These are phyloP conservation scores for Polymixis flavicincta DNA, from an alignment of 2,888 invertebrate species.

Conservation along the genomic window DNA sequence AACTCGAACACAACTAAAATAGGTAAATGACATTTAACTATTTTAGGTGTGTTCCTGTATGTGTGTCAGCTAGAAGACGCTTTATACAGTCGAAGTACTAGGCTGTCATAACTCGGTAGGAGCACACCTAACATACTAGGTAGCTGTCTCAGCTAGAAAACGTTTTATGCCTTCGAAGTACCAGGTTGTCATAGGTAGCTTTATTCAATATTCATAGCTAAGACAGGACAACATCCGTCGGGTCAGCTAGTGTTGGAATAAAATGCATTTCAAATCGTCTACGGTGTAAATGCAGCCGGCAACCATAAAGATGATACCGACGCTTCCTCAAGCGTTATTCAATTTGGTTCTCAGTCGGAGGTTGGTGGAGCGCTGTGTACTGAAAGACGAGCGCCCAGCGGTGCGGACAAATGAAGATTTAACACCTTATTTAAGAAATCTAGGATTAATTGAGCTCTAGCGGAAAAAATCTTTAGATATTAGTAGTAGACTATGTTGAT, in stretches of 20 bases:
- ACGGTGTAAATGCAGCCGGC: conserved; percentile 54
- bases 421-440: conserved; percentile 57
- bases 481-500: not conserved
- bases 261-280: not conserved
- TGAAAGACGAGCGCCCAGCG: conserved; percentile 39
- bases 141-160: too few relatives aligned
- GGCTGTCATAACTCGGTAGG: too few relatives aligned
- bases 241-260: not conserved
- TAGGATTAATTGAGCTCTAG: conserved; percentile 35
- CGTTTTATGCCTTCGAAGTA: too few relatives aligned
- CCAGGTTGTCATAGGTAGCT: too few relatives aligned
- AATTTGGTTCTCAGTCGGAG: conserved; percentile 70
- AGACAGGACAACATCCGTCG: too few relatives aligned
- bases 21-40: too few relatives aligned
- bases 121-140: too few relatives aligned
- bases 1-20: too few relatives aligned
- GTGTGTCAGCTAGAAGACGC: too few relatives aligned
- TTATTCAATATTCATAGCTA: too few relatives aligned
- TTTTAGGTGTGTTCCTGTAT: too few relatives aligned
- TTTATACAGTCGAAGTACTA: too few relatives aligned
- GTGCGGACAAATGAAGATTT: conserved; percentile 62
- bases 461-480: conserved; percentile 13
- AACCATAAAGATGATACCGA: conserved; percentile 72
- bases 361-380: conserved; percentile 51
- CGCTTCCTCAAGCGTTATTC: conserved; percentile 75